These are phyloP conservation scores for Coregonus sp. DNA, from an alignment of 2,797 vertebrate species.

Conservation along the genomic window DNA sequence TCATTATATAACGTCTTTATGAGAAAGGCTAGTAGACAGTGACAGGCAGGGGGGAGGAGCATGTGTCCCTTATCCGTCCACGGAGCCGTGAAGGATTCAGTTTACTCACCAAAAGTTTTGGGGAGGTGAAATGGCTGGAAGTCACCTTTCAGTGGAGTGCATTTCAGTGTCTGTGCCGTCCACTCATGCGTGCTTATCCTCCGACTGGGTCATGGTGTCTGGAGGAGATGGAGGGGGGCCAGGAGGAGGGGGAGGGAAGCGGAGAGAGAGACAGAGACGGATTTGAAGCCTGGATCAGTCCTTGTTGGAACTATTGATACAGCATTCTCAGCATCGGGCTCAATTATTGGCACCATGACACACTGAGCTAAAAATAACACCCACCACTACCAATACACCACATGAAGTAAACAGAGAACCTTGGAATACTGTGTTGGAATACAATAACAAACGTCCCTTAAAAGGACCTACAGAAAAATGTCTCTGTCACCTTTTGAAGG, in stretches of 20 bases:
- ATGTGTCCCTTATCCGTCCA: conserved; percentile 33
- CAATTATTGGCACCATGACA: background rate
- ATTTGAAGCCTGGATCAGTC: background rate
- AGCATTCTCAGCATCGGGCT: background rate
- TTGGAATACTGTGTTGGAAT: background rate
- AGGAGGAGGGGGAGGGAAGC: background rate
- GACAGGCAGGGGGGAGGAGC: background rate
- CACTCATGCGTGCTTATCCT: conserved; percentile 47
- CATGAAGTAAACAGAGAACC: background rate
- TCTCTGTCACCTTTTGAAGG: background rate
- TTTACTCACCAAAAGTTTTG: conserved; percentile 67
- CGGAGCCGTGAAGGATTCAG: conserved; percentile 20
- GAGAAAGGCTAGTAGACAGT: background rate
- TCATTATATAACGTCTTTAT: background rate
- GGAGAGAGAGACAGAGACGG: background rate
- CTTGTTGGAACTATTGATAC: background rate
- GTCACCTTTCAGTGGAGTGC: conserved; percentile 71
- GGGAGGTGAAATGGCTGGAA: conserved; percentile 63
- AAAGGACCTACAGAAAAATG: background rate
- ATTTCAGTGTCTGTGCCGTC: conserved; percentile 63
- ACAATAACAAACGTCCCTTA: background rate
- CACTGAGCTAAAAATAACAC: background rate
- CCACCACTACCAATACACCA: background rate
- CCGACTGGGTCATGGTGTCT: conserved; percentile 59
- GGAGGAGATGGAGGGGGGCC: conserved; percentile 13